Base-by-base conservation (phyloP, 1,140 invertebrate genomes). In the Pissodes strobi region DNA sequence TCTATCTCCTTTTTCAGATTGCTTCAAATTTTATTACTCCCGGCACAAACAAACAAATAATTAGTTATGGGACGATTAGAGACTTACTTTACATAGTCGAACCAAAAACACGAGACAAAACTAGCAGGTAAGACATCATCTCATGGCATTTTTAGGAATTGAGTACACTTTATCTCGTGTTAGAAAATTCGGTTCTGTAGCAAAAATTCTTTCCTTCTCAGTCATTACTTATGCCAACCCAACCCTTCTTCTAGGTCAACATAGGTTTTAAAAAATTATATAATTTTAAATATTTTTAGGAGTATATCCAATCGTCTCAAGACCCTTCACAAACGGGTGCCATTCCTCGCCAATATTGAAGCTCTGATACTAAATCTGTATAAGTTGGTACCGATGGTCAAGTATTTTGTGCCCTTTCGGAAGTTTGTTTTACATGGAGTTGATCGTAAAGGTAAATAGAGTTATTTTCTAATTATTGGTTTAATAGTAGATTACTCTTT, bases 1-100 rank as follows among this genome's bases (percentile, higher is more conserved):
- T n/a, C n/a, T n/a, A n/a, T n/a, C 17, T 5, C n/a, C n/a, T 23
- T 4, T 56, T 64, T 15, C 34, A 64, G 53, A 64, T 64, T 18
- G 87, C 86, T 0, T 84, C 82, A 67, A 72, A 82, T 45, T 88
- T 89, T 69, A 75, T 92, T 2, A 84, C 81, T 63, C 83, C 84
- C 0, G 82, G 58, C 82, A 13, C 17, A n/a, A 75, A 78, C 1
- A 80, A 79, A 60, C 81, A 82, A 64, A 69, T 79, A 21, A 82
- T 81, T 66, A 69, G 78, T 12, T 81, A 84, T 68, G 74, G 74
- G 13, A 68, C 81, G 9, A 77, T 90, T 0, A 78, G 89, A 12
- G 89, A 91, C 69, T 69, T 89, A 2, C 70, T 92, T 0, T 85
- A 88, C 72, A 62, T 80, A 78, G 49, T 81, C 76, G 58, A 6